Conservation (phyloP, 2,888 invertebrate genomes). For the Agonopterix heracliana region DNA sequence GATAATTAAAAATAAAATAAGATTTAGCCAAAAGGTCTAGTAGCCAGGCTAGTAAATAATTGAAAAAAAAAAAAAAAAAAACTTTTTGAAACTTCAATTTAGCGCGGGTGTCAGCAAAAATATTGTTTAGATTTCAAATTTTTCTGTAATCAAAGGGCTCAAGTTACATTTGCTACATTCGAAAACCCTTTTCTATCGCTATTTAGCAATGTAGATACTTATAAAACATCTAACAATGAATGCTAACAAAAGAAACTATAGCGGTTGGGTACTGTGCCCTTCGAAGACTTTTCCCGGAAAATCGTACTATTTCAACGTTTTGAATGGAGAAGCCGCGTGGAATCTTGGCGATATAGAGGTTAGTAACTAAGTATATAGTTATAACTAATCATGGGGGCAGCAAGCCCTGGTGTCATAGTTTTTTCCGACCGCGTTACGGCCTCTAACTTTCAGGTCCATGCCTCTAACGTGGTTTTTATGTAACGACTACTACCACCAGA, state of each 20-base stretch:
- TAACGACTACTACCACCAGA: no score
- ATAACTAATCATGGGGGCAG: no score
- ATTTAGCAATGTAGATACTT: background rate
- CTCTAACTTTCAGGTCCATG: no score
- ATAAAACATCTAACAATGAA: conserved; percentile 22
- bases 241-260: conserved; percentile 26
- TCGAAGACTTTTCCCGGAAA: conserved; percentile 54
- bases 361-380: conserved; percentile 15
- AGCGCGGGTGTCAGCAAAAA: conserved; percentile 43
- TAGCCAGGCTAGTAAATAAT: background rate
- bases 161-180: background rate
- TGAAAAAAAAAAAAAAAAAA: conserved; percentile 7
- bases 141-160: background rate
- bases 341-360: conserved; percentile 39
- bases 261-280: conserved; percentile 49
- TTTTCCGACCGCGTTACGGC: no score
- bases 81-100: conserved; percentile 4
- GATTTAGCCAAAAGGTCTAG: background rate
- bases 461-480: no score
- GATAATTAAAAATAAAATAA: no score
- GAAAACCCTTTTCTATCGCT: background rate
- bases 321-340: conserved; percentile 50
- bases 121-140: background rate
- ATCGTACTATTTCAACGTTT: conserved; percentile 54
- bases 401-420: no score